phyloP scores from a whole-genome alignment of 1,140 invertebrate genomes.

The Lepidurus apus region DNA sequence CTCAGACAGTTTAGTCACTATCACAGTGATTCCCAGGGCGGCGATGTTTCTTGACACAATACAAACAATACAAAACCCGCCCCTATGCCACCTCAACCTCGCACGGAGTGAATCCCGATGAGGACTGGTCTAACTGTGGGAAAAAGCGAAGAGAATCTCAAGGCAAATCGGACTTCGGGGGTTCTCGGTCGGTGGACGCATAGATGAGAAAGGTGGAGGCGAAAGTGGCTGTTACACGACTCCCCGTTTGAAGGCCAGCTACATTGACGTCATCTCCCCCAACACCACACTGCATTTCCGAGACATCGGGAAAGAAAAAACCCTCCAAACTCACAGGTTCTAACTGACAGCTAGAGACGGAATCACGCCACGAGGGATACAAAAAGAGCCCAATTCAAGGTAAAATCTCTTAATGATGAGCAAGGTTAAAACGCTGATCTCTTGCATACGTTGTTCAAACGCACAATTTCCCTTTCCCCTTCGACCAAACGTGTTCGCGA shows the following conservation, averaged over 20 bases:
- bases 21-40: neutral
- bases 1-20: neutral
- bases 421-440: neutral
- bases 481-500: too few relatives aligned
- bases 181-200: neutral
- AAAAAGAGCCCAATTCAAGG: neutral
- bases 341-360: neutral
- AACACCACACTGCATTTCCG: neutral
- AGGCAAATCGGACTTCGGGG: neutral
- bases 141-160: neutral
- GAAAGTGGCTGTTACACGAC: constrained; percentile 17
- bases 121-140: neutral
- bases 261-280: neutral
- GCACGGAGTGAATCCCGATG: constrained; percentile 4
- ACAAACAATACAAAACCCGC: neutral
- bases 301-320: neutral
- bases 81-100: neutral
- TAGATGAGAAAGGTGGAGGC: constrained; percentile 8
- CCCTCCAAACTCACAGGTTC: neutral
- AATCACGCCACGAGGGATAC: neutral
- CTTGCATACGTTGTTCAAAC: too few relatives aligned
- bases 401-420: neutral
- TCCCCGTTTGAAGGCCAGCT: neutral
- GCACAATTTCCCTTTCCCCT: too few relatives aligned
- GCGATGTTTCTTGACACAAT: neutral